Conservation (phyloP, 2,797 vertebrate genomes). For the Chiloscyllium punctatum region DNA sequence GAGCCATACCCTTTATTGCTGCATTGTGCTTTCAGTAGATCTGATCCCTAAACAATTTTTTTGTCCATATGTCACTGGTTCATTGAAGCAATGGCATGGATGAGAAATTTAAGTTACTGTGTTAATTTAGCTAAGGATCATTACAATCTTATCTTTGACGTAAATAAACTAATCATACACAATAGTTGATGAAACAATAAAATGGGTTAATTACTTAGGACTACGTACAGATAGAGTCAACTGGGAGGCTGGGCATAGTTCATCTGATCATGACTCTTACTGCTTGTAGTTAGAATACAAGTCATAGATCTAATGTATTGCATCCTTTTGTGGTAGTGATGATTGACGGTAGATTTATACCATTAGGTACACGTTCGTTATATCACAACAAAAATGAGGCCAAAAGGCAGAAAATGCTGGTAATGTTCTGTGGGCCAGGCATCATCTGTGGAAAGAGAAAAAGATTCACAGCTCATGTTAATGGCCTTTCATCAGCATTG, state of each 20-base stretch:
- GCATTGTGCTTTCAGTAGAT: not conserved
- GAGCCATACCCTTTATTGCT: not conserved
- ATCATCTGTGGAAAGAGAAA: not conserved
- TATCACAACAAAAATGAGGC: not conserved
- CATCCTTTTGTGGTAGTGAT: no score
- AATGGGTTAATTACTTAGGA: no score
- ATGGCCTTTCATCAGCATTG: not conserved
- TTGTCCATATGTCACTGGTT: not conserved
- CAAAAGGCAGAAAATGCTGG: not conserved
- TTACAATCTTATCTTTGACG: no score
- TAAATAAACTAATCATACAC: no score
- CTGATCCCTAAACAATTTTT: not conserved
- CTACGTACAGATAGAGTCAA: no score
- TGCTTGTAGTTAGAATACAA: no score
- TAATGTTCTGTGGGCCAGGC: not conserved
- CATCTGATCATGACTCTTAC: no score
- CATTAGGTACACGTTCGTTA: no score
- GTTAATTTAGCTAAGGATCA: not conserved
- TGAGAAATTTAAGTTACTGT: not conserved
- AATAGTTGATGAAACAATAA: no score
- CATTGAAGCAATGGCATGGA: not conserved
- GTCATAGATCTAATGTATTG: no score
- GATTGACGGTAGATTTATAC: no score
- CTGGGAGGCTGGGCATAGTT: no score
- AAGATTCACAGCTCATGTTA: not conserved